Conservation (phyloP, 1,140 invertebrate species). For the Steinernema feltiae region DNA sequence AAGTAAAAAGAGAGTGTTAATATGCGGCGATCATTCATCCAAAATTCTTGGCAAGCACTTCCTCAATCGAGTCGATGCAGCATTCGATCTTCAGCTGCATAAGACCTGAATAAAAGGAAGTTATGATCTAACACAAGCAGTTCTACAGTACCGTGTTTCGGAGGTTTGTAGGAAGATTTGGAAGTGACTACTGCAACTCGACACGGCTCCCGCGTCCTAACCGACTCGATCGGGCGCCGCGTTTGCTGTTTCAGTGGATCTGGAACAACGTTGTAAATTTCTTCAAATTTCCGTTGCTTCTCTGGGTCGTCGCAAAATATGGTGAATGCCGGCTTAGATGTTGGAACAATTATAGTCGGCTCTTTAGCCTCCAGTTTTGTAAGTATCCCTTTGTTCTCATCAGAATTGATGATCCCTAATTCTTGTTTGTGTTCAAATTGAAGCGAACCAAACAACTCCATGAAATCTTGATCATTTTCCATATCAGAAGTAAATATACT, state of each 20-base stretch:
- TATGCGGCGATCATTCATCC: too few species aligned
- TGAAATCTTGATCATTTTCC: not conserved
- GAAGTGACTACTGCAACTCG: not conserved
- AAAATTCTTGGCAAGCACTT: not conserved
- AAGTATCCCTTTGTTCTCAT: not conserved
- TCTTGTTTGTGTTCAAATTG: not conserved
- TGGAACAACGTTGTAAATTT: not conserved
- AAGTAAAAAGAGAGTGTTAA: too few species aligned
- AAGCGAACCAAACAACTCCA: not conserved
- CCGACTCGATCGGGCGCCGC: not conserved
- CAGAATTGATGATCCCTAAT: not conserved
- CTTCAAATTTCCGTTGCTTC: not conserved
- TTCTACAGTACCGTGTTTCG: not conserved
- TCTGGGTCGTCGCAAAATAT: conserved; percentile 1
- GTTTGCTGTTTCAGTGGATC: not conserved
- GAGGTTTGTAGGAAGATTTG: not conserved
- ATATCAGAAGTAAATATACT: not conserved
- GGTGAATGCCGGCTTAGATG: not conserved
- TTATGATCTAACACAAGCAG: not conserved
- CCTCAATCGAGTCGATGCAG: not conserved
- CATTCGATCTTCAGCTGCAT: not conserved
- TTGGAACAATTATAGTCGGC: not conserved
- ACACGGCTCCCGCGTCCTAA: not conserved
- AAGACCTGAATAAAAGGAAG: not conserved
- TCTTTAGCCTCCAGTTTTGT: not conserved